Evolutionary conservation across 2,113 vertebrate species (phyloP), one percentile per base, ranked within the genome.

Genomic region (Gallinago media): DNA sequence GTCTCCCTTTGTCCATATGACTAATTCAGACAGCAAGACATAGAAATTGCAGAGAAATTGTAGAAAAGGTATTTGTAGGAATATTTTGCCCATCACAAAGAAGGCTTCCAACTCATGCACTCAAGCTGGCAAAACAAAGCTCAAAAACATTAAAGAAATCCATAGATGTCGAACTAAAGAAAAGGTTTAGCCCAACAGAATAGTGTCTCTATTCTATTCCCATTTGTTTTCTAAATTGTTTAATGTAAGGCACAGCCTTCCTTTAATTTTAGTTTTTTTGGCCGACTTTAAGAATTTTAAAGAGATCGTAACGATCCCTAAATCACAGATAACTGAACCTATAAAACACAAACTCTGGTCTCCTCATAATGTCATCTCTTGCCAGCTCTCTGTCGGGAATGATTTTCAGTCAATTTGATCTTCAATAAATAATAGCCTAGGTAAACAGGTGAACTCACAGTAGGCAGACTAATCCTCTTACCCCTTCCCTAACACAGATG

Each of bases 381-480:
- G 92, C 94, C 92, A 96, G 77, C 61, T 95, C 90, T 70, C 88
- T 91, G 72, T 79, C 40, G 66, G 95, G 91, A 97, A 92, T 19
- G 89, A 89, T 93, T 94, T 95, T 95, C 85, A 89, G 83, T 91
- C 80, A 67, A 95, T 96, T 96, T 96, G 92, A 94, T 97, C 96
- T 94, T 93, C 96, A 94, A 94, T 96, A 96, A 96, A 96, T 95
- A 94, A 96, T 13, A 67, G 96, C 59, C 88, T 93, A 82, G 89
- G 93, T 96, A 97, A 97, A 97, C 92, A 96, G 93, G 97, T 96
- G 96, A 96, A 94, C 89, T 96, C 95, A 86, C 90, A 94, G 91
- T 93, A 87, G 89, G 89, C 71, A 96, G 88, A 54, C 77, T 88
- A 92, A 95, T 92, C 91, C 89, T 88, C 78, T 67, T 93, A 66